These are phyloP conservation scores for Acheta domesticus DNA, from an alignment of 2,888 invertebrate genomes.

Conservation along the genomic window DNA sequence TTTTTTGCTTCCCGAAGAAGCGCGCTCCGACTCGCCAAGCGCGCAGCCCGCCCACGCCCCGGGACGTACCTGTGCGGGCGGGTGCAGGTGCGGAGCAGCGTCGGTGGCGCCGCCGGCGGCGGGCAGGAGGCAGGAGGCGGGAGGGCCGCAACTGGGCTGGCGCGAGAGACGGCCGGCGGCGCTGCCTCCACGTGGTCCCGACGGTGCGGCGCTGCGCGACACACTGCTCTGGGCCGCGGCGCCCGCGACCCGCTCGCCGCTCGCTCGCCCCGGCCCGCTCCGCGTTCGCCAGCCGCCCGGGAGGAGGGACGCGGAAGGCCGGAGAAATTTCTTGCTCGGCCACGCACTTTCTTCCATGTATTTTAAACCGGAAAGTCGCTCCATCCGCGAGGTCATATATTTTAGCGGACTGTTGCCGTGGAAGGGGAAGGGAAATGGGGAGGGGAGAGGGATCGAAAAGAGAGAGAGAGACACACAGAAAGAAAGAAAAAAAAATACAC, in stretches of 20 bases:
- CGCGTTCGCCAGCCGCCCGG: not conserved
- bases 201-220: not conserved
- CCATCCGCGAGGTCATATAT: not conserved
- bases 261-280: not conserved
- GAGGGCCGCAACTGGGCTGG: not conserved
- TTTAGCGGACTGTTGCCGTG: not conserved
- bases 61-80: too few relatives aligned
- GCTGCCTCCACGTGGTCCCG: not conserved
- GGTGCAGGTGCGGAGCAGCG: too few relatives aligned
- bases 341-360: not conserved
- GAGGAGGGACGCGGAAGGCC: not conserved
- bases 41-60: too few relatives aligned
- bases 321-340: not conserved
- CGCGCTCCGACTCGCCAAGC: too few relatives aligned
- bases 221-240: not conserved
- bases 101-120: not conserved
- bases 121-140: too few relatives aligned
- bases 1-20: too few relatives aligned
- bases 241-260: not conserved
- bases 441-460: too few relatives aligned
- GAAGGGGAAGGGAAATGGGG: too few relatives aligned
- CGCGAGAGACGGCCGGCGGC: not conserved
- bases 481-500: too few relatives aligned
- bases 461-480: too few relatives aligned
- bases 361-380: constrained; percentile 4